phyloP scores from a whole-genome alignment of 2,797 vertebrate species.

The Ammospiza maritima region DNA sequence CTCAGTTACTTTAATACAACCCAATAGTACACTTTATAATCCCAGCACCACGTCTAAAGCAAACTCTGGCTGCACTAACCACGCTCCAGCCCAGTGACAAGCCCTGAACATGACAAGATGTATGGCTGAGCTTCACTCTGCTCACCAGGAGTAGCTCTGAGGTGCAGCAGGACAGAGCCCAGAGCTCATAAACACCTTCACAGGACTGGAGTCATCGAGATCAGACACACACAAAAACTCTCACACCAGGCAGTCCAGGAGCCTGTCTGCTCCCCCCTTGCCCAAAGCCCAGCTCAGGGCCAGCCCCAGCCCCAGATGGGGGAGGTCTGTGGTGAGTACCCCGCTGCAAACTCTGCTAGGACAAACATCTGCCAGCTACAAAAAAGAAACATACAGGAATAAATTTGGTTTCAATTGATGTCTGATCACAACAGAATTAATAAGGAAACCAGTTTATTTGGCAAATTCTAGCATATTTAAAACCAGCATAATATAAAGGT shows the following conservation, averaged over 20 bases:
- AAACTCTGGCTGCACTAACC: not conserved
- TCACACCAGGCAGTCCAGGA: accelerated
- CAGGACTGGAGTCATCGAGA: not conserved
- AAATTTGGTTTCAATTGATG: not conserved
- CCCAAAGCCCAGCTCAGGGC: not conserved
- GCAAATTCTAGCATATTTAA: not conserved
- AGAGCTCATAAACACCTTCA: not conserved
- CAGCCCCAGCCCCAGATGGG: not conserved
- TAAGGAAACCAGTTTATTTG: not conserved
- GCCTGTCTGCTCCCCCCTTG: not conserved
- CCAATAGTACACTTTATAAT: not conserved
- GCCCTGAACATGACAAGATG: not conserved
- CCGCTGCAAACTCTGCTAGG: not conserved
- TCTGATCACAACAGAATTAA: not conserved
- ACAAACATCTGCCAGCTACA: not conserved
- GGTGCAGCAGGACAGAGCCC: not conserved
- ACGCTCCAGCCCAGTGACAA: not conserved
- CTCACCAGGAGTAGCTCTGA: not conserved
- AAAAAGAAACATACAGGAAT: not conserved
- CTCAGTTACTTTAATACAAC: not conserved
- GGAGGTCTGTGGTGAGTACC: not conserved
- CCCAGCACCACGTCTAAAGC: not conserved
- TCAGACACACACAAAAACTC: not conserved
- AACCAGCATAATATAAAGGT: not conserved
- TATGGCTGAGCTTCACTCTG: not conserved